Percentiles rank a stretch among this genome's conserved stretches.
These are phyloP conservation scores for Leptoclinus maculatus DNA, from an alignment of 2,797 vertebrate species.

Conservation along the genomic window DNA sequence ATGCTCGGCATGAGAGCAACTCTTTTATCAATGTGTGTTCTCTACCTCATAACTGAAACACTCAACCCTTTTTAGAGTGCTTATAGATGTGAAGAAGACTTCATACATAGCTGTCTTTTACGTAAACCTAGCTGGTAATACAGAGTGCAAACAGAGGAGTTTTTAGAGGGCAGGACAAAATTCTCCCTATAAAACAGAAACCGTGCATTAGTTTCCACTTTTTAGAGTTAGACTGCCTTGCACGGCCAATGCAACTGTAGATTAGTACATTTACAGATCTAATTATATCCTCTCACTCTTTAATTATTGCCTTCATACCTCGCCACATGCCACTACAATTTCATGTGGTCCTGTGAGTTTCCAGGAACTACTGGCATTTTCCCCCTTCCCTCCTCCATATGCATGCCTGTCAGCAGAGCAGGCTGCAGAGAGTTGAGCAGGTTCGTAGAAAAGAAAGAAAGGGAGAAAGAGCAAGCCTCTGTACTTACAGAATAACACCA, in stretches of 20 bases:
- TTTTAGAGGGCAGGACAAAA: constrained; percentile 24
- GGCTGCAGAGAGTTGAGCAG: constrained; percentile 39
- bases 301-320: constrained; percentile 67
- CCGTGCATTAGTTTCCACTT: constrained; percentile 28
- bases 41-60: constrained; percentile 20
- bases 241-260: constrained; percentile 36
- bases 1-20: constrained; percentile 26
- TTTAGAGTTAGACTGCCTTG: constrained; percentile 2
- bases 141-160: constrained; percentile 17
- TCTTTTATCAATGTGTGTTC: constrained; percentile 28
- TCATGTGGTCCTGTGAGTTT: constrained; percentile 61
- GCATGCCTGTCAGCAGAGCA: constrained; percentile 54
- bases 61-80: constrained; percentile 1
- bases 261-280: constrained; percentile 62
- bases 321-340: constrained; percentile 57
- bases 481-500: constrained; percentile 36
- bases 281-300: constrained; percentile 65
- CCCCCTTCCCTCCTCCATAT: constrained; percentile 45
- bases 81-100: constrained; percentile 35
- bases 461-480: constrained; percentile 19
- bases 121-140: neutral
- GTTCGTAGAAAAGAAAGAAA: constrained; percentile 36
- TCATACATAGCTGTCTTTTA: neutral
- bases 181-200: constrained; percentile 16
- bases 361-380: constrained; percentile 62